phyloP scores from a whole-genome alignment of 2,888 invertebrate genomes.

The Nymphalis urticae region DNA sequence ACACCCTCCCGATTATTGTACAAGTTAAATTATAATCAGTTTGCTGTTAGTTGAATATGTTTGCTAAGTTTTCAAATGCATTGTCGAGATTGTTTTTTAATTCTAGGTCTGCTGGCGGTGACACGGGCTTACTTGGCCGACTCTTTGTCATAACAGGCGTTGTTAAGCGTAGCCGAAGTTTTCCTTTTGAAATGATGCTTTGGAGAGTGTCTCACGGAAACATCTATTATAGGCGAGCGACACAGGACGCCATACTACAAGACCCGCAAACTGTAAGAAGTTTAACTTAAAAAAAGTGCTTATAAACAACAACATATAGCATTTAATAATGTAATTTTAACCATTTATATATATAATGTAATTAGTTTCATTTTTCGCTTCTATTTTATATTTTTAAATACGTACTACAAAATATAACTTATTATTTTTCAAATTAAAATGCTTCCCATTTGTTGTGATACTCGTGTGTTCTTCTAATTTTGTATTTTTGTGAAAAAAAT shows the following conservation, averaged over 20 bases:
- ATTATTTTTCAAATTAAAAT: too few relatives aligned
- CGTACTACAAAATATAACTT: too few relatives aligned
- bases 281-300: background rate
- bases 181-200: constrained; percentile 65
- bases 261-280: constrained; percentile 88
- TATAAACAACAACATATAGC: too few relatives aligned
- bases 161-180: constrained; percentile 52
- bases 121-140: constrained; percentile 45
- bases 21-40: too few relatives aligned
- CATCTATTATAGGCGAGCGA: constrained; percentile 90
- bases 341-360: too few relatives aligned
- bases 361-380: too few relatives aligned
- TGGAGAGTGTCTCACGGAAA: constrained; percentile 85
- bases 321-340: too few relatives aligned
- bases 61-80: background rate
- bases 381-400: too few relatives aligned
- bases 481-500: too few relatives aligned
- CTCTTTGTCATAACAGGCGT: constrained; percentile 65
- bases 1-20: too few relatives aligned
- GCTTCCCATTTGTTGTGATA: too few relatives aligned
- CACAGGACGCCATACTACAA: constrained; percentile 87
- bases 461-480: too few relatives aligned
- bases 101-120: constrained; percentile 40
- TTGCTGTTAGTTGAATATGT: background rate
- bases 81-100: background rate